Evolutionary conservation across 2,797 vertebrate species (phyloP).

Genomic region (Chelon auratus): DNA sequence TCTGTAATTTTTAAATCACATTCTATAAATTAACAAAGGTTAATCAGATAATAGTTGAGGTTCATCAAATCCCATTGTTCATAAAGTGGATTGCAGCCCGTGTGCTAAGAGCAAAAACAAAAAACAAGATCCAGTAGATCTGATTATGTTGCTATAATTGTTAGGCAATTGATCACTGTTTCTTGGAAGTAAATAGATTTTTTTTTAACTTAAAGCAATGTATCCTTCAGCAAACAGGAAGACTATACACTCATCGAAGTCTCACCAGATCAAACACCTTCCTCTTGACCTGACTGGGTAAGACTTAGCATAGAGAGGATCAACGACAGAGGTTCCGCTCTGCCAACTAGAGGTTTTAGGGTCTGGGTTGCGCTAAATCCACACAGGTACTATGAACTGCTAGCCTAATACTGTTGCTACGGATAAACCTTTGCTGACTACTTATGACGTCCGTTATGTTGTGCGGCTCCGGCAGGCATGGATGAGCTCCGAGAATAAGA

Average conservation of each 20-base stretch:
- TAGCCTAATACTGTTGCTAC: slow-evolving; percentile 46
- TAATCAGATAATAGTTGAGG: slow-evolving; percentile 34
- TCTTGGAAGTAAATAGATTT: not conserved
- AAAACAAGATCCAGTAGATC: not conserved
- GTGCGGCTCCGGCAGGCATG: slow-evolving; percentile 52
- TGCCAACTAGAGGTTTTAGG: slow-evolving; percentile 56
- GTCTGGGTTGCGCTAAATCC: slow-evolving; percentile 58
- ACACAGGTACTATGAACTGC: slow-evolving; percentile 35
- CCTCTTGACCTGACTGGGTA: slow-evolving; percentile 35
- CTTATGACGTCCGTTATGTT: slow-evolving; percentile 62
- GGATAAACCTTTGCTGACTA: slow-evolving; percentile 42
- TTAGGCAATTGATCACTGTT: not conserved
- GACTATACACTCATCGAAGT: not conserved
- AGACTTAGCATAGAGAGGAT: slow-evolving; percentile 5
- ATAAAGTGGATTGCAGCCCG: slow-evolving; percentile 27
- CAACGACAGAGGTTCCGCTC: slow-evolving; percentile 7
- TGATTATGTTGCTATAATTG: not conserved
- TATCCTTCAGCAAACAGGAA: not conserved
- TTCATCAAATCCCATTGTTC: slow-evolving; percentile 38
- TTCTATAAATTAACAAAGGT: slow-evolving; percentile 26
- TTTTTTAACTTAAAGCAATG: not conserved
- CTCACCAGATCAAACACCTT: slow-evolving; percentile 7
- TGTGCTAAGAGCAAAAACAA: slow-evolving; percentile 21
- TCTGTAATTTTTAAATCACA: slow-evolving; percentile 2
- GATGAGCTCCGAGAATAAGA: slow-evolving; percentile 38